Evolutionary conservation across 2,888 invertebrate genomes (phyloP).

Genomic region (Nasonovia ribisnigri): DNA sequence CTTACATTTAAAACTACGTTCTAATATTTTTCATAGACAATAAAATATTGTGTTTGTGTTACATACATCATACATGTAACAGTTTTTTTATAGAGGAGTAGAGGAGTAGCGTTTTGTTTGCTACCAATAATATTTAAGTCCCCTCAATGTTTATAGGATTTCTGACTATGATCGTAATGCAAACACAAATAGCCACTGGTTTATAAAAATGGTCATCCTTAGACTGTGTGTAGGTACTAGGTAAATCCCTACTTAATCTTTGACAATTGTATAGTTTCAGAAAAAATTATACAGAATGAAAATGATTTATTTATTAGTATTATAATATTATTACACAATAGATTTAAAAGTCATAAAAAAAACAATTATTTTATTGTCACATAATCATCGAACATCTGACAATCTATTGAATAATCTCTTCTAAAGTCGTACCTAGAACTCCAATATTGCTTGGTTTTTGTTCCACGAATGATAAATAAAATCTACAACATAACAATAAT

Average conservation of each 20-base stretch:
- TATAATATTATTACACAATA: background rate
- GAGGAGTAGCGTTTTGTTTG: too few species aligned
- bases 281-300: background rate
- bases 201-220: background rate
- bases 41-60: too few species aligned
- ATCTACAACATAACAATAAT: conserved; percentile 20
- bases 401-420: conserved; percentile 51
- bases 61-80: too few species aligned
- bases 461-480: conserved; percentile 53
- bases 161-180: too few species aligned
- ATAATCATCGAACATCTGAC: background rate
- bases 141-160: too few species aligned
- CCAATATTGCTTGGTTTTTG: conserved; percentile 56
- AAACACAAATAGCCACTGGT: too few species aligned
- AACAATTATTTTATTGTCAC: background rate
- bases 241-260: background rate
- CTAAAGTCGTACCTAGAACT: conserved; percentile 36
- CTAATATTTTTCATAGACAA: too few species aligned
- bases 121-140: too few species aligned
- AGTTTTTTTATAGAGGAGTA: too few species aligned
- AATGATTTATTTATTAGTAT: background rate
- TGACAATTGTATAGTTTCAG: background rate
- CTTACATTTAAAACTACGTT: too few species aligned
- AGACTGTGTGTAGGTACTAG: too few species aligned
- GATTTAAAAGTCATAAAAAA: background rate